Percentiles rank a stretch among this genome's conserved stretches.
Conservation (phyloP, 2,888 invertebrate genomes). For the Lepas anatifera region DNA sequence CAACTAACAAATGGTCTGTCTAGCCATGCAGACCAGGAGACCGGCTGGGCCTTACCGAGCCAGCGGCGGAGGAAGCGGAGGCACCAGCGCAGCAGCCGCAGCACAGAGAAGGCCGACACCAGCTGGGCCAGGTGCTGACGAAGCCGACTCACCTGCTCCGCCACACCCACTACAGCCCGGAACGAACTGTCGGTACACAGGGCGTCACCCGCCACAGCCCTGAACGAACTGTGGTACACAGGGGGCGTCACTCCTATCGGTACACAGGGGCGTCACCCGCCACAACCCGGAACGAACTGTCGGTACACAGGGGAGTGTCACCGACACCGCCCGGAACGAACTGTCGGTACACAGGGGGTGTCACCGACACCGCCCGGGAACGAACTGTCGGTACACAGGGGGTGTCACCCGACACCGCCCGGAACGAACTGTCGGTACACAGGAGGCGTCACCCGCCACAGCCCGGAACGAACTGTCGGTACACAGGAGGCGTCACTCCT, state of each 20-base stretch:
- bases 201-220: conserved; percentile 42
- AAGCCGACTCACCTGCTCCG: conserved; percentile 81
- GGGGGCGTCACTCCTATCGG: neutral
- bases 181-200: conserved; percentile 77
- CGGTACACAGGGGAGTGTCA: neutral
- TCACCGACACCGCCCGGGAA: neutral
- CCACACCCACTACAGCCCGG: conserved; percentile 86
- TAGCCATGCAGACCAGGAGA: too few relatives aligned
- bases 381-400: neutral
- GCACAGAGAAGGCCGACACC: conserved; percentile 72
- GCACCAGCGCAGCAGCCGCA: conserved; percentile 66
- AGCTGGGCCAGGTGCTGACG: conserved; percentile 71
- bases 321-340: neutral
- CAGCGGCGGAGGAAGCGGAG: conserved; percentile 57
- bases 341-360: neutral
- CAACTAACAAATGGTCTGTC: too few relatives aligned
- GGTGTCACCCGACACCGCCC: conserved; percentile 77
- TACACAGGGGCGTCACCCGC: neutral
- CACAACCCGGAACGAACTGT: neutral
- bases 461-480: conserved; percentile 87
- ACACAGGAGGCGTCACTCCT: neutral
- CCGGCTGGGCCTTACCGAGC: conserved; percentile 45
- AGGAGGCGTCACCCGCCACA: conserved; percentile 72
- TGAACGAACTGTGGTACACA: conserved; percentile 57
- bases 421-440: conserved; percentile 78